A percentile compares a stretch with the other conserved stretches of the same genome.
Conservation (phyloP, 1,140 invertebrate genomes). For the Drosophila aff. region DNA sequence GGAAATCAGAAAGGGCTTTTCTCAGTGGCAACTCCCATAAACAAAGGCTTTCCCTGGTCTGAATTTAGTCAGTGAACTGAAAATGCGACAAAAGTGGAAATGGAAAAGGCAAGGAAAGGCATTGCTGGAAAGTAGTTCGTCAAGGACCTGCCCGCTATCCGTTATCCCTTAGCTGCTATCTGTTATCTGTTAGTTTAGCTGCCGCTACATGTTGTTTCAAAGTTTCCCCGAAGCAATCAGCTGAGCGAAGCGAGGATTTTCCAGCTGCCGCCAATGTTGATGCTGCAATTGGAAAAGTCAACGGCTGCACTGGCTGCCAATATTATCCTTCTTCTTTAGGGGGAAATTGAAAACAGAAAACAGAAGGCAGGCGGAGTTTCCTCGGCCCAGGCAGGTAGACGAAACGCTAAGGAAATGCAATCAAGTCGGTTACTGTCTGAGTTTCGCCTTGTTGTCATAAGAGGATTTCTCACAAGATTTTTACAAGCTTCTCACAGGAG, state of each 20-base stretch:
- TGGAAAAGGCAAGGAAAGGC: conserved; percentile 26
- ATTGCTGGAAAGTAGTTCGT: conserved; percentile 8
- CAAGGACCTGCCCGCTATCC: conserved; percentile 1
- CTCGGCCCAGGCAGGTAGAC: conserved; percentile 35
- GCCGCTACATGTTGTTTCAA: conserved; percentile 64
- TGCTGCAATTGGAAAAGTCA: conserved; percentile 75
- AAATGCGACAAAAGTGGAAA: conserved; percentile 37
- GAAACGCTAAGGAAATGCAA: conserved; percentile 66
- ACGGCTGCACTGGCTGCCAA: conserved; percentile 67
- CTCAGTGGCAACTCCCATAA: conserved; percentile 56
- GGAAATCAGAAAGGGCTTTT: conserved; percentile 24
- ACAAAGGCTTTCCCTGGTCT: conserved; percentile 55
- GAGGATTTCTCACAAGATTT: conserved; percentile 47
- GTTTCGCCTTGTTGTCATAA: conserved; percentile 37
- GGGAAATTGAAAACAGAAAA: conserved; percentile 68
- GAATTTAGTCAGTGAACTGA: conserved; percentile 71
- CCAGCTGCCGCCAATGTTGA: conserved; percentile 43
- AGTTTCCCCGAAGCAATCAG: conserved; percentile 70
- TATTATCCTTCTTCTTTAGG: conserved; percentile 49
- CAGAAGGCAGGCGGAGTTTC: conserved; percentile 34
- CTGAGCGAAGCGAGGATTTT: conserved; percentile 17
- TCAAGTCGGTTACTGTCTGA: conserved; percentile 49
- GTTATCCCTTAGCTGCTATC: conserved; percentile 30
- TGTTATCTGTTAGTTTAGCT: conserved; percentile 62
- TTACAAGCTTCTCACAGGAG: conserved; percentile 9